Conservation (phyloP, 2,797 vertebrate species). For the Telmatherina bonti region DNA sequence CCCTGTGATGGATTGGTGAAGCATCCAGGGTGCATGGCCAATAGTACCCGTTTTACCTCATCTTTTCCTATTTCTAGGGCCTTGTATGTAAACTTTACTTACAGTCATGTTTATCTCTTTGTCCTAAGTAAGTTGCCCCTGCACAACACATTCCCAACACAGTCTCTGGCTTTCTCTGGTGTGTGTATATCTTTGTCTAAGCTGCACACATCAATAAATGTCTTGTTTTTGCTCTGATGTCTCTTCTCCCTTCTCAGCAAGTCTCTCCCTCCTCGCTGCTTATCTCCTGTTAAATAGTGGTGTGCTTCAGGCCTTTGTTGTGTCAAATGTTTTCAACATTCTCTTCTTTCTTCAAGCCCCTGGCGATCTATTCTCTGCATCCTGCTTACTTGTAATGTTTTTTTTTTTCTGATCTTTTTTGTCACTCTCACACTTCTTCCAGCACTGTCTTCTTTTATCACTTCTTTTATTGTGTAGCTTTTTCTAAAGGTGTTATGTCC, state of each 20-base stretch:
- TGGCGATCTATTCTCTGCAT: conserved; percentile 29
- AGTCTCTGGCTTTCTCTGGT: conserved; percentile 35
- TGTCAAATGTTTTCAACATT: conserved; percentile 60
- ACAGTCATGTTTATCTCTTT: conserved; percentile 23
- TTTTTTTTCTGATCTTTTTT: conserved; percentile 35
- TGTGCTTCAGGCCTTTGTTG: conserved; percentile 57
- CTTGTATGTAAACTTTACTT: conserved; percentile 15
- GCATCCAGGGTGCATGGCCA: no score
- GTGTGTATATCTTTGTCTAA: conserved; percentile 20
- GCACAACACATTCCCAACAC: conserved; percentile 44
- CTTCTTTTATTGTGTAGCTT: conserved; percentile 15
- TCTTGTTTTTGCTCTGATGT: conserved; percentile 24
- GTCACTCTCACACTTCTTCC: conserved; percentile 13
- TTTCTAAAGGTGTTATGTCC: conserved; percentile 2
- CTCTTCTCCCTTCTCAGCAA: conserved; percentile 37
- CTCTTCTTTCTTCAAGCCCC: conserved; percentile 39
- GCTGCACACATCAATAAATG: conserved; percentile 31
- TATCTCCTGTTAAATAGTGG: conserved; percentile 30
- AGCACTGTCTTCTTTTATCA: conserved; percentile 1
- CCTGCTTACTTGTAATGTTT: conserved; percentile 28
- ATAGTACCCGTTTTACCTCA: background rate
- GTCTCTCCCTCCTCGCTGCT: conserved; percentile 30
- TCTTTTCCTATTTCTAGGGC: conserved; percentile 14
- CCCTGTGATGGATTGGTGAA: no score
- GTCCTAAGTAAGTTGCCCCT: conserved; percentile 40